Conservation (phyloP, 2,797 vertebrate species). For the Sardinella longiceps region DNA sequence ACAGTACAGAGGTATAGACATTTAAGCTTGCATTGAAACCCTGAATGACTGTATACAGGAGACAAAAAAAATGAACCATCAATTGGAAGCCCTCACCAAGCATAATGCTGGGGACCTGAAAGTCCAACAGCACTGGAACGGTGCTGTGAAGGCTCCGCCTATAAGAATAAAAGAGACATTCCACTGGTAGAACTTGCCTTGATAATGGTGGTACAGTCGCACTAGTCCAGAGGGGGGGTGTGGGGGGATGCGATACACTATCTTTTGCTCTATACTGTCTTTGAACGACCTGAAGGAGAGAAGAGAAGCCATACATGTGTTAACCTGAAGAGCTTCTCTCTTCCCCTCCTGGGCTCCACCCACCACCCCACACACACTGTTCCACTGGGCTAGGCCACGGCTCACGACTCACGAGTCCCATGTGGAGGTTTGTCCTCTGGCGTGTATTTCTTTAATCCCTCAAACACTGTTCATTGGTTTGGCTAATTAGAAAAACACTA, state of each 20-base stretch:
- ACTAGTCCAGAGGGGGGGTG: constrained; percentile 53
- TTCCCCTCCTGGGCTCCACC: constrained; percentile 63
- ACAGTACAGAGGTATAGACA: constrained; percentile 28
- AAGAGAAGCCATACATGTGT: constrained; percentile 92
- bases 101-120: constrained; percentile 91
- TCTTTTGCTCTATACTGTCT: constrained; percentile 97
- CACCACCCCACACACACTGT: too few relatives aligned
- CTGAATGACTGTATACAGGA: constrained; percentile 42
- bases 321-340: constrained; percentile 81
- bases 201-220: constrained; percentile 69
- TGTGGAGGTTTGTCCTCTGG: constrained; percentile 69
- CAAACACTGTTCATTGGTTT: constrained; percentile 84
- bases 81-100: constrained; percentile 96
- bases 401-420: constrained; percentile 89
- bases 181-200: constrained; percentile 97
- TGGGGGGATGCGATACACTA: constrained; percentile 98
- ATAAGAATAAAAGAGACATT: constrained; percentile 77
- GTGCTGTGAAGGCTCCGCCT: constrained; percentile 93
- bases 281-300: constrained; percentile 98
- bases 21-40: constrained; percentile 38
- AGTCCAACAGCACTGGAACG: constrained; percentile 95
- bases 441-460: constrained; percentile 80
- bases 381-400: constrained; percentile 71
- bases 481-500: constrained; percentile 80
- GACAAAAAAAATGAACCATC: constrained; percentile 40